These are phyloP conservation scores for Opisthograptis luteolata DNA, from an alignment of 2,888 invertebrate genomes.

Conservation along the genomic window DNA sequence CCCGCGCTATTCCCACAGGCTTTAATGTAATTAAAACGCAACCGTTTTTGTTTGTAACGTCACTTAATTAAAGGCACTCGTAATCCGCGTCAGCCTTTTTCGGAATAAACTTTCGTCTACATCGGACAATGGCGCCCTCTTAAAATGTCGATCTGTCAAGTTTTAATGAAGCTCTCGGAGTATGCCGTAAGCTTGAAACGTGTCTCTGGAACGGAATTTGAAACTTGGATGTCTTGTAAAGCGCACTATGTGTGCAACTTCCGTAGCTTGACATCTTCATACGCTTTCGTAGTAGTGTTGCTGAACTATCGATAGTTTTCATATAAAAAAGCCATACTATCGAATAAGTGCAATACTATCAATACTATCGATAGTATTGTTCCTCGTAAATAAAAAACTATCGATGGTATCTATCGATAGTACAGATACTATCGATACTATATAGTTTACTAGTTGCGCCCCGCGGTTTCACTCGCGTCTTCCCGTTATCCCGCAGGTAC, in stretches of 20 bases:
- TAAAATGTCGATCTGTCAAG: constrained; percentile 48
- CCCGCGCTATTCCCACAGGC: constrained; percentile 46
- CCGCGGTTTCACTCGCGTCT: too few relatives aligned
- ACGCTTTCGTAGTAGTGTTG: too few relatives aligned
- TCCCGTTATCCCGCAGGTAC: too few relatives aligned
- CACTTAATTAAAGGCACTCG: constrained; percentile 55
- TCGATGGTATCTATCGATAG: too few relatives aligned
- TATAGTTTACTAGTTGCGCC: too few relatives aligned
- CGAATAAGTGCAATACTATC: too few relatives aligned
- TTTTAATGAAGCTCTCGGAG: constrained; percentile 50
- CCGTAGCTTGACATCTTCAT: background rate
- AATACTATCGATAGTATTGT: too few relatives aligned
- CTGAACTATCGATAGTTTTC: too few relatives aligned
- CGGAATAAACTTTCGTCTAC: constrained; percentile 49
- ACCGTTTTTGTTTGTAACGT: constrained; percentile 54
- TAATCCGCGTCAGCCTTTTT: constrained; percentile 38
- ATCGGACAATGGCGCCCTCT: constrained; percentile 40
- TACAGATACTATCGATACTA: too few relatives aligned
- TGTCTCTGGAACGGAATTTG: background rate
- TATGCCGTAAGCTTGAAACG: constrained; percentile 25
- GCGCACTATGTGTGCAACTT: background rate
- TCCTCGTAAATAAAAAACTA: too few relatives aligned
- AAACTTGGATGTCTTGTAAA: constrained; percentile 3
- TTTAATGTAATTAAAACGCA: constrained; percentile 59
- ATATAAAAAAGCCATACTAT: too few relatives aligned